Conservation (phyloP, 1,140 invertebrate species). For the Lordiphosa stackelbergi region DNA sequence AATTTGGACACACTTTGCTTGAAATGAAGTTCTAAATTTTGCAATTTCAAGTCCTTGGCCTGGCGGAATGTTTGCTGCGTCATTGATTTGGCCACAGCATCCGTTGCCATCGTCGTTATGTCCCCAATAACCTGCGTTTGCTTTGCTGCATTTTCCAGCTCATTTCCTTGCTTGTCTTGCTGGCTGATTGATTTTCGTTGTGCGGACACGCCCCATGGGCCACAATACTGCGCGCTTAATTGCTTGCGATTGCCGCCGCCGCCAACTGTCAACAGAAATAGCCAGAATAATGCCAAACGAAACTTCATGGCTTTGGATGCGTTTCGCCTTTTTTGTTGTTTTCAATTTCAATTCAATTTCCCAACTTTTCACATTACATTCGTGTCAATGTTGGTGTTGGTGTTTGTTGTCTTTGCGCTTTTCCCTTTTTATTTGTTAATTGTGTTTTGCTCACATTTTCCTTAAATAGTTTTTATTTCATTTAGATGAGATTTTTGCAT, state of each 20-base stretch:
- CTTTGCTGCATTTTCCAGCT: slow-evolving; percentile 60
- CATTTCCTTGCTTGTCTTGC: slow-evolving; percentile 47
- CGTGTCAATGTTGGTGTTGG: slow-evolving; percentile 1
- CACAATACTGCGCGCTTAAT: slow-evolving; percentile 46
- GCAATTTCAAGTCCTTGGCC: slow-evolving; percentile 27
- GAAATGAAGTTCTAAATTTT: slow-evolving; percentile 46
- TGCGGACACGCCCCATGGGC: slow-evolving; percentile 27
- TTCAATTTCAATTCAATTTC: slow-evolving; percentile 45
- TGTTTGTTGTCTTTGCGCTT: slow-evolving; percentile 46
- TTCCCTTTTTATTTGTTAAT: slow-evolving; percentile 30
- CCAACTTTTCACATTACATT: slow-evolving; percentile 62
- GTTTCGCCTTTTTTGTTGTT: slow-evolving; percentile 13
- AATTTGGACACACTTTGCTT: slow-evolving; percentile 41
- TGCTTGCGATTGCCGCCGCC: slow-evolving; percentile 47
- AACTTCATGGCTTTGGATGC: slow-evolving; percentile 56
- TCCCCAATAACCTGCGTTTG: slow-evolving; percentile 45
- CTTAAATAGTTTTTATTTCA: slow-evolving; percentile 52
- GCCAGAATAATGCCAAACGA: slow-evolving; percentile 62
- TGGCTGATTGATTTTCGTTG: slow-evolving; percentile 37
- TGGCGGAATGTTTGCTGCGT: slow-evolving; percentile 30
- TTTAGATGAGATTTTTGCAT: slow-evolving; percentile 56
- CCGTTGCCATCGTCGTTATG: slow-evolving; percentile 41
- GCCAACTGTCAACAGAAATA: slow-evolving; percentile 71
- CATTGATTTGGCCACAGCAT: slow-evolving; percentile 42
- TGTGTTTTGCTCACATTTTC: slow-evolving; percentile 49